Conservation (phyloP, 2,113 vertebrate genomes). For the Conger conger region DNA sequence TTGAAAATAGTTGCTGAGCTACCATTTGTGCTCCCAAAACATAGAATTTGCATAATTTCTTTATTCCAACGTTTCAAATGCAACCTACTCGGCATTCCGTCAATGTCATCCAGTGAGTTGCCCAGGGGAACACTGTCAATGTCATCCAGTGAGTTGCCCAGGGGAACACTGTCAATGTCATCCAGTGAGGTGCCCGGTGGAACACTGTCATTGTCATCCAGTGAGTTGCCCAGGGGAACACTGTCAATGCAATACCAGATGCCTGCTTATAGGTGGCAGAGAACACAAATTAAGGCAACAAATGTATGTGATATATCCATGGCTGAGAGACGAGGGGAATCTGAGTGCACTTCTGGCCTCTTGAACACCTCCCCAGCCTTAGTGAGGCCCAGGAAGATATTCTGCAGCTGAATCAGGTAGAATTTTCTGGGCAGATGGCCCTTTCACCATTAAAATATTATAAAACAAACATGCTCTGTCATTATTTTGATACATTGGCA, state of each 20-base stretch:
- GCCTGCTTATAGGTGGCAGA: too few relatives aligned
- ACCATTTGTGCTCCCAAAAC: neutral
- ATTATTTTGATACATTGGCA: too few relatives aligned
- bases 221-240: constrained; percentile 56
- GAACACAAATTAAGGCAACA: neutral
- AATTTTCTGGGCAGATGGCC: constrained; percentile 75
- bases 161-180: constrained; percentile 59
- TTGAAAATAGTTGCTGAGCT: neutral
- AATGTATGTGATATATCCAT: neutral
- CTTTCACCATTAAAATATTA: too few relatives aligned
- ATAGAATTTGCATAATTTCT: neutral
- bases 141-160: constrained; percentile 69
- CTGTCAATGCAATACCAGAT: too few relatives aligned
- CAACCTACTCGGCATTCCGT: constrained; percentile 73
- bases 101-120: constrained; percentile 66
- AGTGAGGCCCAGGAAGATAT: constrained; percentile 73
- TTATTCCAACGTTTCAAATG: neutral
- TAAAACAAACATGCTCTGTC: too few relatives aligned
- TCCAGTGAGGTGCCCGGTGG: constrained; percentile 65
- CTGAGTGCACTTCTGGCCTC: constrained; percentile 53
- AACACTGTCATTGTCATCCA: constrained; percentile 67
- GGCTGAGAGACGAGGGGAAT: neutral
- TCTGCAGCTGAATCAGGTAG: constrained; percentile 76
- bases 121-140: constrained; percentile 72
- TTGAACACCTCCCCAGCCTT: constrained; percentile 62